Percentiles rank a stretch among this genome's conserved stretches.
These are phyloP conservation scores for Aurelia sp. DNA, from an alignment of 30 jellyfish, hydroid and myxozoan genomes.

Conservation along the genomic window DNA sequence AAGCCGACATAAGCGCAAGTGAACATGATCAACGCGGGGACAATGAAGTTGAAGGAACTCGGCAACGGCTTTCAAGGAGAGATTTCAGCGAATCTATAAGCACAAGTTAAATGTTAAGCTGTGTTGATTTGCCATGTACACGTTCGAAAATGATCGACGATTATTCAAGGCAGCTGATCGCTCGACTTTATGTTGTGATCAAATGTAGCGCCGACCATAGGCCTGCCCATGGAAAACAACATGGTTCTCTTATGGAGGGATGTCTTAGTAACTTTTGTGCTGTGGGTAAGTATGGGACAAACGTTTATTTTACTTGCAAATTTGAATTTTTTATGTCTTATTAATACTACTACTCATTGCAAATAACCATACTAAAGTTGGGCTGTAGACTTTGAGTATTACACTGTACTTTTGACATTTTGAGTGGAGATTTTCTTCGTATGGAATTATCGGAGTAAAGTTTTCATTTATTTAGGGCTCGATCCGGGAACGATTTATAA, in stretches of 20 bases:
- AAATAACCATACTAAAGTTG: too few species aligned
- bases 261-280: constrained; percentile 51
- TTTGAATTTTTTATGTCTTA: too few species aligned
- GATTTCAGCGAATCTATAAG: not conserved
- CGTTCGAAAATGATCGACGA: constrained; percentile 48
- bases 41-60: constrained; percentile 1
- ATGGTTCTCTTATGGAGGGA: constrained; percentile 75
- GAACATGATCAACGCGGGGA: constrained; percentile 24
- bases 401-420: too few species aligned
- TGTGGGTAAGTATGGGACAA: constrained; percentile 36
- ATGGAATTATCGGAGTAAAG: too few species aligned
- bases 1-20: constrained; percentile 52
- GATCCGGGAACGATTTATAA: not conserved
- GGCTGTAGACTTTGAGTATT: too few species aligned
- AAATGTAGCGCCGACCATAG: constrained; percentile 32
- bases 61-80: not conserved
- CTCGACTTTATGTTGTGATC: constrained; percentile 20
- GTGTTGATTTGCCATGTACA: constrained; percentile 44
- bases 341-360: too few species aligned
- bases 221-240: constrained; percentile 77
- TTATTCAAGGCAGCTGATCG: constrained; percentile 40
- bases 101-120: not conserved
- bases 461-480: too few species aligned
- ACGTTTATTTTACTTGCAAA: too few species aligned
- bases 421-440: too few species aligned